Evolutionary conservation across 2,113 vertebrate species (phyloP), one percentile per base, ranked within the genome.

Genomic region (Phyllostomus discolor): DNA sequence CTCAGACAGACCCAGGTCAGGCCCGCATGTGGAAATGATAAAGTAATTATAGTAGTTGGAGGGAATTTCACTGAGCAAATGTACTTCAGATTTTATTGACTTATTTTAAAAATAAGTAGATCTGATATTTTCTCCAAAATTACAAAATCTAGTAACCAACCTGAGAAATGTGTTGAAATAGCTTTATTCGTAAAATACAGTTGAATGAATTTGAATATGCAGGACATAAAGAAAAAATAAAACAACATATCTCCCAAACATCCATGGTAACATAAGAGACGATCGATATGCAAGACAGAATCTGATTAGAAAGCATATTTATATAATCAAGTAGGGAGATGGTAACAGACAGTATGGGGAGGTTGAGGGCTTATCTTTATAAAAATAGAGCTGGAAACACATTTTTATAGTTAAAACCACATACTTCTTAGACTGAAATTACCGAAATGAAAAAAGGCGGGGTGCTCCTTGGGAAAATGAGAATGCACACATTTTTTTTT

Each of bases 221-320:
- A 81, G 84, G 35, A 86, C 59, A 17, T n/a, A 38, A 87, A 57
- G 10, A 33, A 87, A 91, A 69, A 73, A 43, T 78, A 75, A 48
- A 62, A 75, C 43, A 7, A 78, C 43, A 1, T 24, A 48, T 11
- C 4, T 59, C 3, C 22, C 3, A 28, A 17, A 62, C 11, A 9
- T 78, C 9, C 12, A 24, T 10, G 70, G 20, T 31, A 17, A 10
- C 16, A 57, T 24, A 43, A 69, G 19, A 73, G 41, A 28, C 33
- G 28, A 67, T 7, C n/a, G 3, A 33, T 43, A 28, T 7, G 31
- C 10, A 69, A 82, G 86, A 64, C 41, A 24, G 8, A 24, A 64
- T 92, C 16, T 57, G 9, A 82, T 70, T 43, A 4, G 9, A 81
- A 92, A 90, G 54, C 20, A 12, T 1, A 38, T 54, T 76, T 57